These are phyloP conservation scores for Lucilia cuprina DNA, from an alignment of 1,140 invertebrate species.

Conservation along the genomic window DNA sequence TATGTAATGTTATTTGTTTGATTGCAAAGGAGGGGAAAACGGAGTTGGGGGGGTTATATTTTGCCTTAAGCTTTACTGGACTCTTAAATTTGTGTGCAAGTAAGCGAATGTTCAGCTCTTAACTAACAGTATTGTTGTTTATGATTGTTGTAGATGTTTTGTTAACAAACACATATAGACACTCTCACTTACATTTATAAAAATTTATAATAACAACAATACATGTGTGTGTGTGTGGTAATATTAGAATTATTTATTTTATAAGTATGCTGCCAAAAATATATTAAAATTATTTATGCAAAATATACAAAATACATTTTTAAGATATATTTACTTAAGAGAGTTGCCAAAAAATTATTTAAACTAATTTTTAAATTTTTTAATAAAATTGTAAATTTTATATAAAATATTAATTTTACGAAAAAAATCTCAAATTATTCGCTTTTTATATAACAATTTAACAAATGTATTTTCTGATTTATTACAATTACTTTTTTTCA, in stretches of 20 bases:
- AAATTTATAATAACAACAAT: background rate
- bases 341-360: background rate
- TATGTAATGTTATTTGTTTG: background rate
- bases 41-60: background rate
- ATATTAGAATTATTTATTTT: background rate
- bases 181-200: too few species aligned
- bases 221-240: background rate
- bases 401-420: too few species aligned
- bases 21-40: background rate
- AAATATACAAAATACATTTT: background rate
- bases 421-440: too few species aligned
- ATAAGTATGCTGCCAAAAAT: background rate
- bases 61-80: background rate
- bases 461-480: background rate
- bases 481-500: background rate
- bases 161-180: background rate
- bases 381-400: too few species aligned
- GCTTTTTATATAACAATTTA: too few species aligned
- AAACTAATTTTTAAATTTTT: too few species aligned
- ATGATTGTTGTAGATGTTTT: background rate
- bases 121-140: constrained; percentile 10
- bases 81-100: background rate
- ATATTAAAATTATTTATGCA: background rate
- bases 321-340: background rate
- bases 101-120: background rate